These are phyloP conservation scores for Tetragnatha versicolor DNA, from an alignment of 1,140 invertebrate species.

Conservation along the genomic window DNA sequence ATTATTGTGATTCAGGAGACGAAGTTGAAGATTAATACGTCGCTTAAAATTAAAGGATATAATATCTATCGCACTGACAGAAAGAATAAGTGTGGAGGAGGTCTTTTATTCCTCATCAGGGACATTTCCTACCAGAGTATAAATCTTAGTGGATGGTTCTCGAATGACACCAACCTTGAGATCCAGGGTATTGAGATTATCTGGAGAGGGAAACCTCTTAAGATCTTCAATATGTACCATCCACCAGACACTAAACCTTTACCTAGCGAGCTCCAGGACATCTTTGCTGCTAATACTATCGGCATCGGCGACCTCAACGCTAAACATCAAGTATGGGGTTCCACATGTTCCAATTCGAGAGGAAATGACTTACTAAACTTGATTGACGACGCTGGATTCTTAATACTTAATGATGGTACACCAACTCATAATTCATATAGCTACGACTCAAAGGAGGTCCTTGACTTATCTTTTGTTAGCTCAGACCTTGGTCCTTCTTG, in stretches of 20 bases:
- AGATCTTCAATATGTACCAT: not conserved
- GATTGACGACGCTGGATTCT: not conserved
- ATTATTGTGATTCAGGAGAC: not conserved
- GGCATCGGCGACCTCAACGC: not conserved
- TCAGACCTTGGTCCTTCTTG: not conserved
- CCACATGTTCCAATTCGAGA: not conserved
- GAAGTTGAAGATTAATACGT: not conserved
- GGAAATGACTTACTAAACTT: not conserved
- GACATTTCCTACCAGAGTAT: not conserved
- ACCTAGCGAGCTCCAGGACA: not conserved
- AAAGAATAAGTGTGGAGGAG: not conserved
- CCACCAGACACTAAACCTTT: no score
- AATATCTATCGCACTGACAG: not conserved
- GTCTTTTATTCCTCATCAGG: not conserved
- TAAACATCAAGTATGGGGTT: constrained; percentile 3
- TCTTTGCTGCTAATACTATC: not conserved
- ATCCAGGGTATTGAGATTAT: not conserved
- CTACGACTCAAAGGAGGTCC: not conserved
- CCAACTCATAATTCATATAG: not conserved
- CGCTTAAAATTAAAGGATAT: not conserved
- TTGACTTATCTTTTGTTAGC: not conserved
- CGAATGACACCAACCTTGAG: not conserved
- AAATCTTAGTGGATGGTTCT: not conserved
- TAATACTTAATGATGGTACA: not conserved
- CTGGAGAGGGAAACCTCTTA: not conserved